A percentile compares a stretch with the other conserved stretches of the same genome.
Conservation (phyloP, 2,888 invertebrate genomes). For the Papilio elwesi region DNA sequence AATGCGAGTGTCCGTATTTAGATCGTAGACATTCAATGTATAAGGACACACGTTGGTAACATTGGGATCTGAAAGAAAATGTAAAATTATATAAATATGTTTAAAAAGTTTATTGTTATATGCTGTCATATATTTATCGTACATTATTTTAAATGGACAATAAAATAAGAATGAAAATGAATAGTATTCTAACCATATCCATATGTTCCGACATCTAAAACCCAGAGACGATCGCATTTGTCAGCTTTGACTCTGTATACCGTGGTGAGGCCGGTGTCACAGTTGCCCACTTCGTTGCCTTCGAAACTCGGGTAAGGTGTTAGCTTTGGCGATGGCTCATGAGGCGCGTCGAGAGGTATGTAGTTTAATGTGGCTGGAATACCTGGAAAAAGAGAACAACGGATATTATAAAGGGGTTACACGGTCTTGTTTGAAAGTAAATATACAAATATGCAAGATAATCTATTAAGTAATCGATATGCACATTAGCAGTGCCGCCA, state of each 20-base stretch:
- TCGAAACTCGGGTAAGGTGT: slow-evolving; percentile 91
- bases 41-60: slow-evolving; percentile 91
- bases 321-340: slow-evolving; percentile 88
- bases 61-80: slow-evolving; percentile 69
- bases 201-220: slow-evolving; percentile 92
- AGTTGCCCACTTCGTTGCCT: slow-evolving; percentile 90
- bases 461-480: no score
- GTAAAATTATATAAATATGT: background rate
- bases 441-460: no score
- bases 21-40: slow-evolving; percentile 90
- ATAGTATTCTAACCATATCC: slow-evolving; percentile 86
- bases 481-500: no score
- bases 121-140: background rate
- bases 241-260: slow-evolving; percentile 92
- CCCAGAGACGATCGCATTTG: slow-evolving; percentile 92
- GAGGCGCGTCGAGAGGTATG: slow-evolving; percentile 87
- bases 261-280: slow-evolving; percentile 89
- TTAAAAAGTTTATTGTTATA: no score
- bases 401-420: background rate
- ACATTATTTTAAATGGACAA: slow-evolving; percentile 5
- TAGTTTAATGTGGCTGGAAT: slow-evolving; percentile 93
- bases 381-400: slow-evolving; percentile 78
- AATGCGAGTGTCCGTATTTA: slow-evolving; percentile 88
- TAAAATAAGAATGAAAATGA: slow-evolving; percentile 17
- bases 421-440: background rate